Percentiles rank a stretch among this genome's conserved stretches.
Conservation (phyloP, 2,797 vertebrate genomes). For the Zenarchopterus dispar region DNA sequence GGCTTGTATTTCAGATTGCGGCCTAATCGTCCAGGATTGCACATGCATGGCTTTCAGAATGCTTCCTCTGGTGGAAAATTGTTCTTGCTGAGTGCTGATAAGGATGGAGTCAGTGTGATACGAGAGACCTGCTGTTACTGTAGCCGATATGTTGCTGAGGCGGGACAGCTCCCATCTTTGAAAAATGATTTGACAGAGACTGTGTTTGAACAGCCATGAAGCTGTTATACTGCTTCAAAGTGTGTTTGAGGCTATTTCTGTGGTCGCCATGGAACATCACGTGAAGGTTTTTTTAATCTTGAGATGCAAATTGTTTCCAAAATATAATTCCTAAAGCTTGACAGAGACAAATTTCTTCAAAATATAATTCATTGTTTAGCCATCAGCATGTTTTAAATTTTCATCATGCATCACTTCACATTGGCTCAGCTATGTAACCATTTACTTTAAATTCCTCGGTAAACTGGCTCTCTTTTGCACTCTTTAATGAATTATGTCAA, state of each 20-base stretch:
- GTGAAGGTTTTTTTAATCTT: constrained; percentile 42
- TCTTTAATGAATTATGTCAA: constrained; percentile 28
- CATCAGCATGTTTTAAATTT: constrained; percentile 37
- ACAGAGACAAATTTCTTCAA: constrained; percentile 42
- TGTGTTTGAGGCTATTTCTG: constrained; percentile 66
- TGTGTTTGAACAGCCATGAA: constrained; percentile 60
- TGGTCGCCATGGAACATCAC: constrained; percentile 50
- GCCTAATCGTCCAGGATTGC: constrained; percentile 61
- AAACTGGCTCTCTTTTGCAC: constrained; percentile 27
- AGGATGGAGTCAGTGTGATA: constrained; percentile 65
- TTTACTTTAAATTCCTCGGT: constrained; percentile 3
- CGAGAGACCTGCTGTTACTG: constrained; percentile 68
- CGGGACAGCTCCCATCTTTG: constrained; percentile 69
- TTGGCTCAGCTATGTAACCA: constrained; percentile 2
- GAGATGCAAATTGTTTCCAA: constrained; percentile 55
- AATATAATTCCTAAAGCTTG: constrained; percentile 32
- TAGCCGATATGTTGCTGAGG: constrained; percentile 56
- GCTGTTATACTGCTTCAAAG: constrained; percentile 69
- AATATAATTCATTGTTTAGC: constrained; percentile 21
- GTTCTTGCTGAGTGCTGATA: constrained; percentile 71
- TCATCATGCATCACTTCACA: constrained; percentile 35
- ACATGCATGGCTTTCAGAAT: constrained; percentile 68
- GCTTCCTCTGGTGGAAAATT: constrained; percentile 58
- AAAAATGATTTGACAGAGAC: constrained; percentile 62
- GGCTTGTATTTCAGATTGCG: constrained; percentile 40